Evolutionary conservation across 2,888 invertebrate genomes (phyloP), one percentile per base, ranked within the genome.

Genomic region (Platynereis dumerilii): DNA sequence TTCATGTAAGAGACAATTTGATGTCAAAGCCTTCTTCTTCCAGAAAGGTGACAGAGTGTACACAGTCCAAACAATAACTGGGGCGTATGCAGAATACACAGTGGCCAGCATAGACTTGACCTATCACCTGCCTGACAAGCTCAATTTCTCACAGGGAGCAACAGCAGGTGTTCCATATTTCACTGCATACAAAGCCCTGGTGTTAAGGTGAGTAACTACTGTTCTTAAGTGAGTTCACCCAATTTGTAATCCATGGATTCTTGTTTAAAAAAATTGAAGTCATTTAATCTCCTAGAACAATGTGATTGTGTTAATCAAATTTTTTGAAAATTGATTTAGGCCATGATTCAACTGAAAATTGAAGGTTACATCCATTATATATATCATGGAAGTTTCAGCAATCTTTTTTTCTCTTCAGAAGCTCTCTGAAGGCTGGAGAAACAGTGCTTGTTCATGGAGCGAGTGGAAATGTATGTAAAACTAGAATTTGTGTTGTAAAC

Each of bases 401-500:
- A n/a, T n/a, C n/a, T n/a, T n/a, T n/a, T n/a, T n/a, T n/a, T n/a
- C n/a, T n/a, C n/a, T n/a, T n/a, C 34, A 85, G 85, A 70, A 83
- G 79, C 3, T 69, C 78, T 26, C 80, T 84, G n/a, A 78, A 82
- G 70, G 69, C 81, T 29, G 84, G 85, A 5, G 85, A 87, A 68
- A 82, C 80, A 20, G 81, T 88, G 15, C 76, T 88, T 24, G 79
- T 88, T 22, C 88, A 88, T 78, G 88, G 88, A 34, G 88, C 87
- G 1, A 87, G 87, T 80, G 87, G 87, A 60, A 84, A 73, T 67
- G 86, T 80, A 73, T 74, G 81, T 76, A n/a, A n/a, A n/a, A n/a
- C n/a, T n/a, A n/a, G n/a, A n/a, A n/a, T n/a, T n/a, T n/a, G n/a
- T n/a, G n/a, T n/a, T n/a, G n/a, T n/a, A n/a, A n/a, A n/a, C n/a